Evolutionary conservation across 2,888 invertebrate genomes (phyloP), one percentile per base, ranked within the genome.

Genomic region (Drosophila anceps): DNA sequence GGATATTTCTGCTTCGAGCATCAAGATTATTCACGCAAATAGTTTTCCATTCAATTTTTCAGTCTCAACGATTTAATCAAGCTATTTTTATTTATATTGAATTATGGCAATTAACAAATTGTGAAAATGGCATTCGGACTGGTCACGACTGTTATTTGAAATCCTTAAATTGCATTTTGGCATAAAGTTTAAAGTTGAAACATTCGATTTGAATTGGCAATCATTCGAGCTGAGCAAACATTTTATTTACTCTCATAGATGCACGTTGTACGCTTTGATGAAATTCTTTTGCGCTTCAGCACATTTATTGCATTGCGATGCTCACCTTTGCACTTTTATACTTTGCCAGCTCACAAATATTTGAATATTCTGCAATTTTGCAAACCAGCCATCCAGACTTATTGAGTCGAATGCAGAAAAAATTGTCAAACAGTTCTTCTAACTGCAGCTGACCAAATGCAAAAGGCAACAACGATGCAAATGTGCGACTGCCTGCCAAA

Each of bases 361-460:
- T 69, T 79, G 77, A 69, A 72, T 69, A 63, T 44, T 50, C 18
- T 29, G 54, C 39, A 48, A 35, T 51, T 61, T 44, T 20, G 50
- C 44, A 46, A 29, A 53, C 58, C 55, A 50, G 41, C 61, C 53
- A 60, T 37, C 58, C 50, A 57, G 29, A 60, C 15, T 33, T 46
- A 78, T 67, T 37, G 66, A 66, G 15, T 61, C 54, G 29, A 37
- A n/a, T n/a, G 10, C 35, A 44, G 35, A 6, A 35, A 4, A 35
- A 31, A 31, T 54, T 43, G 54, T 35, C 20, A 41, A 29, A 15
- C 33, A 54, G 39, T 4, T 31, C 41, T 18, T 18, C 50, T 8
- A 20, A 18, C 41, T 59, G 51, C 46, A 64, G 39, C 50, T 66
- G 73, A 54, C 57, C 66, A 31, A 37, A 29, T 37, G 27, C 41